Conservation (phyloP, 2,113 vertebrate species). For the Pterocles orientalis region DNA sequence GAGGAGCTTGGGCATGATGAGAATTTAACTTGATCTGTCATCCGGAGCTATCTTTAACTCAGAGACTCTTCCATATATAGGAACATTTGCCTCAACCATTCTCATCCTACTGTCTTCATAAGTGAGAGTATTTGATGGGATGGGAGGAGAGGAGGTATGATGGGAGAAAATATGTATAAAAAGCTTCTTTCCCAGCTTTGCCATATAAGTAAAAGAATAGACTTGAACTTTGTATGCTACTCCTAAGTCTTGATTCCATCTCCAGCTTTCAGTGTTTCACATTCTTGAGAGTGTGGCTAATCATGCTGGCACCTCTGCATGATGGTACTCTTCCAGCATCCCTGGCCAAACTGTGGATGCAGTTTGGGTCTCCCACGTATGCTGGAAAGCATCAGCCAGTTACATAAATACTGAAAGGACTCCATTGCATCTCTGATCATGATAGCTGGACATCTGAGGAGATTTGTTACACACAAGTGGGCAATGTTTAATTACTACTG, state of each 20-base stretch:
- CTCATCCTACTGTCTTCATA: not conserved
- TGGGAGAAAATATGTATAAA: not conserved
- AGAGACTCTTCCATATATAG: conserved; percentile 48
- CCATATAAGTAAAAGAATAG: conserved; percentile 36
- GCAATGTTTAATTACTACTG: not conserved
- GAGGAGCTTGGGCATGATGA: not conserved
- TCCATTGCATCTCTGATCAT: not conserved
- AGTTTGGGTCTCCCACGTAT: not conserved
- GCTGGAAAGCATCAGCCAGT: not conserved
- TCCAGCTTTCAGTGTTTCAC: not conserved
- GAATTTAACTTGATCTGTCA: conserved; percentile 38
- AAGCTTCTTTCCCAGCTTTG: conserved; percentile 9
- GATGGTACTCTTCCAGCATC: not conserved
- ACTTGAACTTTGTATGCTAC: not conserved
- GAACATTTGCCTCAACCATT: not conserved
- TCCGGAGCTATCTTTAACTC: conserved; percentile 28
- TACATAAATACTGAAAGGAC: not conserved
- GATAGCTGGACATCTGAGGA: not conserved
- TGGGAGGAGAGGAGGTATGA: conserved; percentile 8
- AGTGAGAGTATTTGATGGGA: not conserved
- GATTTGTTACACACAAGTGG: not conserved
- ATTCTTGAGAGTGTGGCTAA: not conserved
- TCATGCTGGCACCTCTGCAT: fast-evolving
- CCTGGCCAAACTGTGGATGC: not conserved
- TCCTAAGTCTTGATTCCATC: not conserved